Base-by-base conservation (phyloP, 2,888 invertebrate species). In the Drosophila phalerata region DNA sequence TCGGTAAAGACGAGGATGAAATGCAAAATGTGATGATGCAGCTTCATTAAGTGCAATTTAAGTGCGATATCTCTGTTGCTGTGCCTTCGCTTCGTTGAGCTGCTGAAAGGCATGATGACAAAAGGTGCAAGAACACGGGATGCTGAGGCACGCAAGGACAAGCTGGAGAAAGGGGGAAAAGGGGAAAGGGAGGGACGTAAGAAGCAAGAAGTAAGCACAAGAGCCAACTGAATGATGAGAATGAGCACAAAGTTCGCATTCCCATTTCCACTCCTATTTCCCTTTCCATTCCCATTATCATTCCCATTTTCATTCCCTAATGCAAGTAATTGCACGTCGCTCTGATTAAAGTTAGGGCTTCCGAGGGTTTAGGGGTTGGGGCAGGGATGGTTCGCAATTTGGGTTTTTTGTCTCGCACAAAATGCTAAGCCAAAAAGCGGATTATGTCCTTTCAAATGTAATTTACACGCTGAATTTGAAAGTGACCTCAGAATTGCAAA, bases 11-110 rank as follows among this genome's bases (percentile, higher is more conserved):
- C 37, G 28, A 52, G 67, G 53, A 62, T 74, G 79, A 87, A 83
- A 84, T 89, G 83, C 89, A 84, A 89, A 84, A 84, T 88, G 87
- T 89, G 89, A 83, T 83, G 89, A 84, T 89, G 83, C 89, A 89
- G 83, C 83, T 84, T 84, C 83, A 89, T 84, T 84, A 84, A 84
- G 88, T 84, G 88, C 85, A 79, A 88, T 88, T 83, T 83, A 88
- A 83, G 85, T 82, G 85, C 87, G 78, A 87, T 87, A 81, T 84
- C 80, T 87, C 77, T 48, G 48, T 49, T 38, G 58, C 48, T 60
- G 48, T 45, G 62, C 48, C 48, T 22, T 40, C 57, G 65, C 69
- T 69, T 68, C 76, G 83, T 45, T 68, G 81, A 77, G 85, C 71
- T 83, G 83, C 38, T 81, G 85, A 88, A 86, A 84, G 83, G 67